Evolutionary conservation across 1,140 invertebrate species (phyloP), one percentile per base, ranked within the genome.

Genomic region (Drosophila ficusphila): DNA sequence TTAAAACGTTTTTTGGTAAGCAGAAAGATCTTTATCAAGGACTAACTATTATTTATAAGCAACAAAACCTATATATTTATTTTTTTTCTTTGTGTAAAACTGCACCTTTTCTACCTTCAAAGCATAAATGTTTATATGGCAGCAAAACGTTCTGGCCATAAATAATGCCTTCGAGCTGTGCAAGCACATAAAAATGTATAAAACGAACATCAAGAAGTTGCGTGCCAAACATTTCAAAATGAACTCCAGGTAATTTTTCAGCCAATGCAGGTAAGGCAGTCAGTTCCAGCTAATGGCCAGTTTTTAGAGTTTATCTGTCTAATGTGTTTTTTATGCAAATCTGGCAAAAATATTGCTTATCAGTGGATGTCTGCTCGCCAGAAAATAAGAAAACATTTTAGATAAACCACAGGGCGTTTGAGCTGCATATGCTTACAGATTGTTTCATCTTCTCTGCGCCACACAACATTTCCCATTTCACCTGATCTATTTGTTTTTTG

Each of bases 321-420:
- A 82, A 81, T 69, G 77, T 52, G 65, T 81, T 81, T 76, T 42
- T 76, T 77, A 81, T 81, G 77, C 77, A 82, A 81, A 81, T 82
- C 16, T 19, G 34, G 12, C 16, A 54, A 42, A 53, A 47, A 62
- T 48, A 64, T 51, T 23, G 47, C 60, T 73, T 82, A 68, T 68
- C 67, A 52, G 42, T 60, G 42, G 23, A 56, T 61, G 11, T 46
- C 39, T 57, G 14, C 25, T 23, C 7, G 2, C 21, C 21, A 31
- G 8, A 25, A 46, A 14, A 2, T 14, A 14, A 25, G 2, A 5
- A 3, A 5, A 18, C 14, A 48, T 19, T 34, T 47, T 34, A 23
- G 7, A 8, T 21, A 4, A 3, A 38, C 25, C 61, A 71, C 70
- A 58, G 27, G 62, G 62, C 76, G 76, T 75, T 76, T 81, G 53